Evolutionary conservation across 2,113 vertebrate genomes (phyloP).

Genomic region (Rhadina sibilatrix): DNA sequence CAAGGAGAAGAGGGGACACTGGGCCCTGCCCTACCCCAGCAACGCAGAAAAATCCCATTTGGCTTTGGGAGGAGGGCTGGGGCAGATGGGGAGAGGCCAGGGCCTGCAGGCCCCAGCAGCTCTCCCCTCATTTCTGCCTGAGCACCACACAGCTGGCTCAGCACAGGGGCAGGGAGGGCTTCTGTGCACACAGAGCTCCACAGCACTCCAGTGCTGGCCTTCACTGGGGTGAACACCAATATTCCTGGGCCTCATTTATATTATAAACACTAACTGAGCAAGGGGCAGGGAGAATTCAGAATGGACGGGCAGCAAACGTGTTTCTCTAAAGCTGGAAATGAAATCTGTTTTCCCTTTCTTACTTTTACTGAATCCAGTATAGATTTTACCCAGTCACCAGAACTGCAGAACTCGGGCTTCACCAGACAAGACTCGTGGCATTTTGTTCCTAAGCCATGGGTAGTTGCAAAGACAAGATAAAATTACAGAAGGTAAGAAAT

Average conservation of each 20-base stretch:
- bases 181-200: neutral
- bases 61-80: neutral
- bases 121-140: fast-evolving
- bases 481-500: neutral
- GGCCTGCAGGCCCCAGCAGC: neutral
- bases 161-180: neutral
- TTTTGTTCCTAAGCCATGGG: neutral
- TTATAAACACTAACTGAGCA: neutral
- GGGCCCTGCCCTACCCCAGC: neutral
- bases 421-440: neutral
- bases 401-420: neutral
- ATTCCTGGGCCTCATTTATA: neutral
- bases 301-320: fast-evolving
- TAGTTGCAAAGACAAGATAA: neutral
- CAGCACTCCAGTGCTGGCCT: neutral
- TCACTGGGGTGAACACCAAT: neutral
- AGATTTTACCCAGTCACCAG: neutral
- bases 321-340: neutral
- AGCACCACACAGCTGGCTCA: neutral
- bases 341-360: neutral
- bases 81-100: neutral
- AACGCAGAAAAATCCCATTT: neutral
- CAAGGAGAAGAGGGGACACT: neutral
- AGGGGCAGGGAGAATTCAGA: neutral
- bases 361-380: neutral